phyloP scores from a whole-genome alignment of 1,140 invertebrate species.

The Tetramorium parvispinum region DNA sequence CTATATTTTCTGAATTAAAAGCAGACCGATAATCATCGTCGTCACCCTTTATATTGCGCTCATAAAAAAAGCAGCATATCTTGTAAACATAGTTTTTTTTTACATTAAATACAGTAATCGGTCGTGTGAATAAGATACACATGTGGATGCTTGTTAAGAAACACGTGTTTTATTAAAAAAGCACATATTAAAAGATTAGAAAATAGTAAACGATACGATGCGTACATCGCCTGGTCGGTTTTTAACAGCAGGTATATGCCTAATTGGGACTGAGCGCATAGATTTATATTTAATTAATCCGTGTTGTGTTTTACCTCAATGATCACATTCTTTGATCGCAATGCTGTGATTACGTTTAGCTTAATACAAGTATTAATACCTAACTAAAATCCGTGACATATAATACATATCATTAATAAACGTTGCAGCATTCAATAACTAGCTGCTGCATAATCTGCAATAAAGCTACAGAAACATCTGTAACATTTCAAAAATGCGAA shows the following conservation, averaged over 20 bases:
- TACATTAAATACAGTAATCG: background rate
- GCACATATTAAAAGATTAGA: conserved; percentile 60
- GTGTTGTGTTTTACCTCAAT: background rate
- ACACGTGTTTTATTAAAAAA: conserved; percentile 58
- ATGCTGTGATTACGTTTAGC: background rate
- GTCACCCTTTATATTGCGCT: no score
- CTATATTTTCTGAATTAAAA: conserved; percentile 4
- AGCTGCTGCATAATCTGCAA: background rate
- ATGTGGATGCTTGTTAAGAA: conserved; percentile 31
- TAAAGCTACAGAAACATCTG: background rate
- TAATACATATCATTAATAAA: conserved; percentile 28
- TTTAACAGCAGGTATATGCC: conserved; percentile 10
- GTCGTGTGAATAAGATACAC: background rate
- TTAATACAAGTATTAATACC: conserved; percentile 16
- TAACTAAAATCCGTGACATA: conserved; percentile 18
- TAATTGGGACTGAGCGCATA: conserved; percentile 19
- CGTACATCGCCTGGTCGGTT: conserved; percentile 23
- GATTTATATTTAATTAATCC: conserved; percentile 30
- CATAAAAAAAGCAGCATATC: background rate
- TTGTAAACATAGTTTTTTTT: background rate
- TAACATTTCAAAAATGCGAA: background rate
- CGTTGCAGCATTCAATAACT: background rate
- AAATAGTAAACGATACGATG: conserved; percentile 47
- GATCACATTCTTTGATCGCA: background rate
- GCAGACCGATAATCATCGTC: background rate